Evolutionary conservation across 2,113 vertebrate genomes (phyloP).

Genomic region (Podocnemis expansa): DNA sequence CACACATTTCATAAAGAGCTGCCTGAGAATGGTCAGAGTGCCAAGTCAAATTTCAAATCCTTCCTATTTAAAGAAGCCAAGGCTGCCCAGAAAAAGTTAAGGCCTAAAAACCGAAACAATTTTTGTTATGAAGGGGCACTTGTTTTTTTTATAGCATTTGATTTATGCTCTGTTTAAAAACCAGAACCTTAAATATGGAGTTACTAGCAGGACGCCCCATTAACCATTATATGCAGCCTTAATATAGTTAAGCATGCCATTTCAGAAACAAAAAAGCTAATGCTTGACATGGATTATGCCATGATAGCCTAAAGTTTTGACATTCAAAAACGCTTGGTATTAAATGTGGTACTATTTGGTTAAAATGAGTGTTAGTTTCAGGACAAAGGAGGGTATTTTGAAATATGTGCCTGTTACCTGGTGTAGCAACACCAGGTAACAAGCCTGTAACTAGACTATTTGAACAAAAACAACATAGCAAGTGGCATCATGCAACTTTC

Average conservation of each 20-base stretch:
- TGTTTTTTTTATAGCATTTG: background rate
- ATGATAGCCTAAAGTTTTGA: background rate
- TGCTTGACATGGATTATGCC: background rate
- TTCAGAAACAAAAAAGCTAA: background rate
- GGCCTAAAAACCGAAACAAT: background rate
- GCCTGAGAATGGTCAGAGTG: background rate
- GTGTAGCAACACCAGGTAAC: background rate
- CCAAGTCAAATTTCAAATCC: background rate
- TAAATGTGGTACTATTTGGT: background rate
- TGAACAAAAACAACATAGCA: background rate
- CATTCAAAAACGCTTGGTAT: background rate
- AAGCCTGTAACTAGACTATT: background rate
- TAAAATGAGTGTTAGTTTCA: background rate
- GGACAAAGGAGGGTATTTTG: background rate
- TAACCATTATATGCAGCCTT: background rate
- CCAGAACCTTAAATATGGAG: background rate
- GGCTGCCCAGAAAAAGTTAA: background rate
- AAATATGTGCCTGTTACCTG: background rate
- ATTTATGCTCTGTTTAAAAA: background rate
- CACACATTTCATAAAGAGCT: background rate
- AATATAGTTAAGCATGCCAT: background rate
- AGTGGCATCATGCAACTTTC: background rate
- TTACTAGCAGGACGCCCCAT: background rate
- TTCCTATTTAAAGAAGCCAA: background rate
- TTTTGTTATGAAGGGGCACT: background rate